These are phyloP conservation scores for Ectropis crepuscularia DNA, from an alignment of 2,888 invertebrate species.

Conservation along the genomic window DNA sequence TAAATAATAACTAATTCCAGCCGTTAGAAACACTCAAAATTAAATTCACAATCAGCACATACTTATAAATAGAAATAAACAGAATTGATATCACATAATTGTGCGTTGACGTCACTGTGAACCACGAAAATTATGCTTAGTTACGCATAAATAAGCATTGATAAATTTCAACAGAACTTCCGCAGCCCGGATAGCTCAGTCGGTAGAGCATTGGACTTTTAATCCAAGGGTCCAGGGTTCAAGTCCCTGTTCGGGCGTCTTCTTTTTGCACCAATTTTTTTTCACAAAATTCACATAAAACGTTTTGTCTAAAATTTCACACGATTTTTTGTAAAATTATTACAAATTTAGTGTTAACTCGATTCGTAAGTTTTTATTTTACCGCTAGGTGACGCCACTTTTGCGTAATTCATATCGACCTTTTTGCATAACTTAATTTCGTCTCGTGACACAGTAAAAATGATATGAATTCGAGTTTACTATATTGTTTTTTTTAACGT, in stretches of 20 bases:
- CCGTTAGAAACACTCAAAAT: too few species aligned
- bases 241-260: slow-evolving; percentile 90
- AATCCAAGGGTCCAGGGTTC: slow-evolving; percentile 92
- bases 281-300: not conserved
- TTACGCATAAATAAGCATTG: not conserved
- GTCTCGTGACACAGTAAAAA: too few species aligned
- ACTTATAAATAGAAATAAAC: too few species aligned
- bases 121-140: not conserved
- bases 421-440: not conserved
- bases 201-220: slow-evolving; percentile 91
- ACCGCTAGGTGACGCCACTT: slow-evolving; percentile 3
- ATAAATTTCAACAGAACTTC: not conserved
- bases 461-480: too few species aligned
- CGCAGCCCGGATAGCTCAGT: slow-evolving; percentile 89
- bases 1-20: too few species aligned
- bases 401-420: not conserved
- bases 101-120: too few species aligned
- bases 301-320: too few species aligned
- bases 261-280: slow-evolving; percentile 20
- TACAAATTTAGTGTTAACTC: not conserved
- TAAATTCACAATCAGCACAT: too few species aligned
- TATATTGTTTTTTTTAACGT: too few species aligned
- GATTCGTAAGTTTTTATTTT: too few species aligned
- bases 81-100: too few species aligned
- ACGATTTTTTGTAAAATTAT: too few species aligned